Conservation (phyloP, 2,113 vertebrate genomes). For the Scomber scombrus region DNA sequence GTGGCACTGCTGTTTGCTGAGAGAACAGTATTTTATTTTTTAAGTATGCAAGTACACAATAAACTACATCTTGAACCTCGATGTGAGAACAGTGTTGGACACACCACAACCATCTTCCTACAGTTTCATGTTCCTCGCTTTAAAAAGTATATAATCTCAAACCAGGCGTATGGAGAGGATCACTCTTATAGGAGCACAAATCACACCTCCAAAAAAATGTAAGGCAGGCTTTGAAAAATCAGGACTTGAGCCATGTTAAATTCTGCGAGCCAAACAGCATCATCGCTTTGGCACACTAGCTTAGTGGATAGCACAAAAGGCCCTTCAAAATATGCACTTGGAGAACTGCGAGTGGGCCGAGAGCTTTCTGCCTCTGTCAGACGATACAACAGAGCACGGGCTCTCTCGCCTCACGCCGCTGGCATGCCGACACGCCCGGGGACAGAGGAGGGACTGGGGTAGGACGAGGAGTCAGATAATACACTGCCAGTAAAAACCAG, state of each 20-base stretch:
- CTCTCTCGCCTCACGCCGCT: constrained; percentile 38
- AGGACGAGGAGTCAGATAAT: constrained; percentile 52
- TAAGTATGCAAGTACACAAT: no score
- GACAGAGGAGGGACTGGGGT: constrained; percentile 26
- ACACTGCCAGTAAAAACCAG: constrained; percentile 46
- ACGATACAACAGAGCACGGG: constrained; percentile 45
- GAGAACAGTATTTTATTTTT: no score
- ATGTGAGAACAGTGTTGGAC: no score
- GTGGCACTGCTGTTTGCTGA: no score
- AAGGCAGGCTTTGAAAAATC: constrained; percentile 12
- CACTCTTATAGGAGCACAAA: constrained; percentile 15
- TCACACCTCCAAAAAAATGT: constrained; percentile 22
- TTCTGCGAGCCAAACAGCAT: constrained; percentile 41
- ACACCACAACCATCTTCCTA: neutral
- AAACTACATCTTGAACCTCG: no score
- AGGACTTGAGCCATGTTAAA: constrained; percentile 28
- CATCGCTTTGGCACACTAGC: constrained; percentile 52
- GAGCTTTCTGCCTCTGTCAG: constrained; percentile 61
- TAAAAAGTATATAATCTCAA: neutral
- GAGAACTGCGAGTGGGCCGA: constrained; percentile 63
- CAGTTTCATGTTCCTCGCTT: neutral
- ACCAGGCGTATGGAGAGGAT: constrained; percentile 2
- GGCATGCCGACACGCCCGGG: constrained; percentile 42
- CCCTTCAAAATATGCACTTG: constrained; percentile 54
- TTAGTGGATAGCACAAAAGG: constrained; percentile 47